phyloP scores from a whole-genome alignment of 2,797 vertebrate species.

The Jordanella pulchra region DNA sequence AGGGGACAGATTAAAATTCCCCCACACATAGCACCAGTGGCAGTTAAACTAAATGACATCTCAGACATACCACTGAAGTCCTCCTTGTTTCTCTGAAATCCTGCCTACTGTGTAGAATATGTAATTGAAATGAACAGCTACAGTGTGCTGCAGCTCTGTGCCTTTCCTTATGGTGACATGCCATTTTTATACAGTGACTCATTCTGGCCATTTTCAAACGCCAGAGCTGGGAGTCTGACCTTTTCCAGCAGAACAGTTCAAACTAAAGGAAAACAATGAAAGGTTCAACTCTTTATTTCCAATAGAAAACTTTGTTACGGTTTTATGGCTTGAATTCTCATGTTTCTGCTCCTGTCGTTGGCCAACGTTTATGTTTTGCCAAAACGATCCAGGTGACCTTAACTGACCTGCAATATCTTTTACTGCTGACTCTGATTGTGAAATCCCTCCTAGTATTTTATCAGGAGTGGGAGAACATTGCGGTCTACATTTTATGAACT shows the following conservation, averaged over 20 bases:
- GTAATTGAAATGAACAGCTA: constrained; percentile 61
- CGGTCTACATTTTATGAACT: constrained; percentile 19
- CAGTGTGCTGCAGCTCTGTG: constrained; percentile 41
- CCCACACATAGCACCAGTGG: constrained; percentile 52
- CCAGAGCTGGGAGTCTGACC: constrained; percentile 49
- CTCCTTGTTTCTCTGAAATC: constrained; percentile 55
- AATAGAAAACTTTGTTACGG: constrained; percentile 47
- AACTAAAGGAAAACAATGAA: constrained; percentile 8
- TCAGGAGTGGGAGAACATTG: constrained; percentile 13
- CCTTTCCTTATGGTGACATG: constrained; percentile 66
- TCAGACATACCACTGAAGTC: constrained; percentile 58
- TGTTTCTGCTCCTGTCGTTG: constrained; percentile 20
- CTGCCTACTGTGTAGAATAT: constrained; percentile 63
- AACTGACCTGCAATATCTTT: constrained; percentile 39
- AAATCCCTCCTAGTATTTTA: constrained; percentile 28
- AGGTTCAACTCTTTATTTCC: constrained; percentile 25
- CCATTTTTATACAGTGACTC: constrained; percentile 74
- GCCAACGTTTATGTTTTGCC: constrained; percentile 42
- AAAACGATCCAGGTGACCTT: constrained; percentile 44
- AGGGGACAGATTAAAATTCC: constrained; percentile 31
- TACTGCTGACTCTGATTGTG: constrained; percentile 41
- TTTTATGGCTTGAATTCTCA: constrained; percentile 27
- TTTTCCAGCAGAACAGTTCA: constrained; percentile 47
- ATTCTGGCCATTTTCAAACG: constrained; percentile 37
- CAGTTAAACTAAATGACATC: constrained; percentile 54